Evolutionary conservation across 2,888 invertebrate species (phyloP).

Genomic region (Sturmia bella): DNA sequence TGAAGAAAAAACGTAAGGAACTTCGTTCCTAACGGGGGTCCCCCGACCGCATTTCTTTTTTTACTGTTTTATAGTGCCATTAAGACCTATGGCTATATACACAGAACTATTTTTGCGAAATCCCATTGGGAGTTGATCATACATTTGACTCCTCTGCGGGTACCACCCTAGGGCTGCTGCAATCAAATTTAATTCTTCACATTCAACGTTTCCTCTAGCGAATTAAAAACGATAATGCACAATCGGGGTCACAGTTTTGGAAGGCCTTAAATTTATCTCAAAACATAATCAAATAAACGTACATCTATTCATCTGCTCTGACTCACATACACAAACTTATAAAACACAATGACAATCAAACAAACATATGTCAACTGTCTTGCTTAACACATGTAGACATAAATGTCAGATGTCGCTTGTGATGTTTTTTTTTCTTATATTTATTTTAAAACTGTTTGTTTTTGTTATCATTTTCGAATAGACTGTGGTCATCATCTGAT

Average conservation of each 20-base stretch:
- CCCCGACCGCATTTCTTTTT: too few species aligned
- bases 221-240: background rate
- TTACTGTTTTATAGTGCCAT: too few species aligned
- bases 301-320: constrained; percentile 22
- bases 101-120: too few species aligned
- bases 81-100: too few species aligned
- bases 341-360: constrained; percentile 32
- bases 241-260: too few species aligned
- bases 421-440: constrained; percentile 55
- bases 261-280: background rate
- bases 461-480: constrained; percentile 60
- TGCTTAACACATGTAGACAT: constrained; percentile 81
- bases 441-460: constrained; percentile 36
- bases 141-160: too few species aligned
- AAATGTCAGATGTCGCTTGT: constrained; percentile 76
- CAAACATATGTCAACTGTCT: constrained; percentile 79
- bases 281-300: background rate
- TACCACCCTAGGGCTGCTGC: too few species aligned
- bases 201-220: too few species aligned
- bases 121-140: too few species aligned
- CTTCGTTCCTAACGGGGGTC: too few species aligned
- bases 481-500: constrained; percentile 51
- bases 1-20: too few species aligned
- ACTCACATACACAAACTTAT: constrained; percentile 1
- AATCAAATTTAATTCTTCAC: too few species aligned